Base-by-base conservation (phyloP, 2,113 vertebrate species). In the Phaethornis superciliosus region DNA sequence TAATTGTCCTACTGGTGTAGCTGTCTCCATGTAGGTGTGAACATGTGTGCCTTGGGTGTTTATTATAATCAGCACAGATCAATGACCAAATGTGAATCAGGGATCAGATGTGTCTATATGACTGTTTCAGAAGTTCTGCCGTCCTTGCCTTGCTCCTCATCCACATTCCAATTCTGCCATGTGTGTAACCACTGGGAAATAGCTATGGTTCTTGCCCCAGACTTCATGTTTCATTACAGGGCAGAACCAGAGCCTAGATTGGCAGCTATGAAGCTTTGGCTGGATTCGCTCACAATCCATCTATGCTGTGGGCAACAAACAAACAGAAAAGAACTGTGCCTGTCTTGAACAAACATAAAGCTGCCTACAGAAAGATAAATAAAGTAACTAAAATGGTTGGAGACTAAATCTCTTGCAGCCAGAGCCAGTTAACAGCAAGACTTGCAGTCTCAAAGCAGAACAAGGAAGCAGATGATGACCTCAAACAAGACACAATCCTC, bases 101-200 rank as follows among this genome's bases (percentile, higher is more conserved):
- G 11, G 70, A 87, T n/a, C 33, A 79, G 33, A 40, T 2, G 4
- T 2, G 4, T 22, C 49, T 64, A 71, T 0, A 0, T 18, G 20
- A 52, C n/a, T 4, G 3, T 49, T 58, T 27, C 71, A 44, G 44
- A 64, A 33, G 28, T 76, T 89, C 70, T 81, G 9, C 10, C 67
- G 22, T 6, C 52, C 40, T 59, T 63, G 52, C n/a, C 70, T 64
- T 26, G 20, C 26, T 79, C 46, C 17, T 55, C 23, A 7, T 7
- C 8, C 1, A 10, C 1, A 0, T 12, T 71, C 28, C 47, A 52
- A 3, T 68, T 63, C 44, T 32, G 6, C 40, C 35, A 37, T 2
- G 1, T 8, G 19, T 20, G 54, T 56, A 15, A 54, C 37, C 15
- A 64, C 21, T 5, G 2, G 9, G 44, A 68, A 44, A 19, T 15